These are phyloP conservation scores for Tor tambroides DNA, from an alignment of 2,113 vertebrate genomes.

Conservation along the genomic window DNA sequence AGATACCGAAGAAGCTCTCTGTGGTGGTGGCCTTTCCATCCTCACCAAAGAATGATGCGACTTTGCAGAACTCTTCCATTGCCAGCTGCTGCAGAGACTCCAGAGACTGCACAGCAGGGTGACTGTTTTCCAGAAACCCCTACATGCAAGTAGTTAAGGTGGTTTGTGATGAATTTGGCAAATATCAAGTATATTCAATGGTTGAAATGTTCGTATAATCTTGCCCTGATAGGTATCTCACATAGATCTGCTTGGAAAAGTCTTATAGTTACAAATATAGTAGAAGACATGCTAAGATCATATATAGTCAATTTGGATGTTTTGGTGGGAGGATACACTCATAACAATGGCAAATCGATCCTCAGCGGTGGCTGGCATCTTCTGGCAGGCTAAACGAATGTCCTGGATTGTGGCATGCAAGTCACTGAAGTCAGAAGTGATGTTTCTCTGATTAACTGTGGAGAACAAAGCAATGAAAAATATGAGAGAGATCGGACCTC, in stretches of 20 bases:
- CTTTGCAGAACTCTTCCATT: conserved; percentile 89
- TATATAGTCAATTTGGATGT: not conserved
- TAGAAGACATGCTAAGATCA: not conserved
- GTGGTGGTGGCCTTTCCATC: conserved; percentile 88
- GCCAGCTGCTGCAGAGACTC: conserved; percentile 90
- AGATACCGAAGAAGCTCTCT: conserved; percentile 95
- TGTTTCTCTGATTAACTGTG: conserved; percentile 89
- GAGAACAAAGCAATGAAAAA: not conserved
- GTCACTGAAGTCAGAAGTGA: conserved; percentile 88
- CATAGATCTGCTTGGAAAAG: not conserved
- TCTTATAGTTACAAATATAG: not conserved
- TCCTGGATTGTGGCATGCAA: conserved; percentile 88
- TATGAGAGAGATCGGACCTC: not conserved
- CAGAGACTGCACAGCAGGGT: conserved; percentile 86
- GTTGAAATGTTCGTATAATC: not conserved
- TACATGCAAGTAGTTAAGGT: conserved; percentile 76
- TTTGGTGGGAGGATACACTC: conserved; percentile 85
- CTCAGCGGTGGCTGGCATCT: conserved; percentile 83
- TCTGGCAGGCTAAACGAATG: conserved; percentile 89
- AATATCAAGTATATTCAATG: not conserved
- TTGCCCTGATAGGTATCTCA: not conserved
- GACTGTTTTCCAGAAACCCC: conserved; percentile 93
- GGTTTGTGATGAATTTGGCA: not conserved
- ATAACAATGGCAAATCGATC: conserved; percentile 91
- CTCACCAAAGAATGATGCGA: conserved; percentile 92